Base-by-base conservation (phyloP, 2,113 vertebrate species). In the Malurus elegans region DNA sequence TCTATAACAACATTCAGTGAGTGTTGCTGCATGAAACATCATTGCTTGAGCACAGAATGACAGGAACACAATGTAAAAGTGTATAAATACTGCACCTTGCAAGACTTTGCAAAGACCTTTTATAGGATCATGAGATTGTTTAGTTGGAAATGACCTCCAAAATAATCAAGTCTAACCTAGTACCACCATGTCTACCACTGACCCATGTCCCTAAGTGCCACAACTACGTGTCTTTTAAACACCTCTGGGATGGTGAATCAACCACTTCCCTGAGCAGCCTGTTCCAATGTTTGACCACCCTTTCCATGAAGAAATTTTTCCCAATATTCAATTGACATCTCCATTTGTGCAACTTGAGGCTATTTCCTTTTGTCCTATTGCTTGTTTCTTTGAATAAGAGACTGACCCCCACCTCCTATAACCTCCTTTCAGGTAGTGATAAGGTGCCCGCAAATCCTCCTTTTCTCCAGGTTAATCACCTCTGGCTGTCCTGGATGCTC, bases 381-480 rank as follows among this genome's bases (percentile, higher is more conserved):
- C 20, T 72, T 47, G 12, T 28, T 72, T 10, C 60, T 36, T 60
- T 25, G 20, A 57, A 58, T 42, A 29, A 34, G 29, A 51, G 32
- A n/a, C 14, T 0, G 0, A 29, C 10, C 7, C 3, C 15, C 19
- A 50, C 7, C 9, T 38, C n/a, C 6, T 26, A 9, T 5, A 24
- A 32, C 12, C 8, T 32, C 5, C 17, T 45, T 40, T 71, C n/a
- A 26, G 31, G 18, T 1, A 18, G 10, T 14, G 16, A 25, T 45
- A 9, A 34, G 8, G 14, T 26, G 7, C 10, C 18, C 1, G 2
- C n/a, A 50, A 16, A 58, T 24, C 12, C 9, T 91, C 19, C 20
- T 40, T 72, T 47, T 18, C 18, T 53, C 17, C 51, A 51, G 9
- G n/a, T 50, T 50, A 45, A 45, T 45, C 10, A 44, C 13, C n/a